Base-by-base conservation (phyloP, 2,888 invertebrate species). In the Nymphalis polychloros region DNA sequence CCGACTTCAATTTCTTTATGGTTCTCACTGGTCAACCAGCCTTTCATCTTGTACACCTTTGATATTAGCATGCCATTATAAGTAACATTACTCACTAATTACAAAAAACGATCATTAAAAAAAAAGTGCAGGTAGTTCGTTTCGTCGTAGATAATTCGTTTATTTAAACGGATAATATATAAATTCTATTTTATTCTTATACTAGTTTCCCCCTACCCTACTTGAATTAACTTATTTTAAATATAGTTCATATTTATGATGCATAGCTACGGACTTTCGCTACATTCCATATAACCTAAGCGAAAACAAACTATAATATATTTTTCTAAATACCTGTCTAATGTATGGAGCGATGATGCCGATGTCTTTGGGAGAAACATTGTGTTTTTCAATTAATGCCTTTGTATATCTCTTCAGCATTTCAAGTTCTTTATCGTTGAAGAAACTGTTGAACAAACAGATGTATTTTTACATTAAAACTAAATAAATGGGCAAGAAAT, bases 281-380 rank as follows among this genome's bases (percentile, higher is more conserved):
- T 41, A 8, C 13, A 41, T 13, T 13, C 4, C 13, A 13, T 13
- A 41, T 41, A 41, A 10, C 41, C 13, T 41, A 41, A 41, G 13
- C 41, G 13, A 41, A 41, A 41, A 13, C 41, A 2, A 41, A 41
- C 13, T 4, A 41, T 13, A 41, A 13, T 41, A 41, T 13, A 19
- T 19, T 50, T 19, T 7, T 13, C 16, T 13, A 48, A 47, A 52
- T 80, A 97, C 97, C 94, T 99, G 99, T 88, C 97, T 96, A 64
- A 96, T 93, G 82, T 99, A 99, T 0, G 98, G 98, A 0, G 98
- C 96, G 65, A 99, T 97, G 64, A 99, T 94, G 5, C 98, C 98
- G 73, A 99, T 95, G 74, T 97, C 96, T 41, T 93, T 90, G 0
- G 94, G 89, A 0, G 75, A 75, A 2, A 97, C 84, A 0, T 94